Evolutionary conservation across 2,113 vertebrate species (phyloP).

Genomic region (Pterophyllum scalare): DNA sequence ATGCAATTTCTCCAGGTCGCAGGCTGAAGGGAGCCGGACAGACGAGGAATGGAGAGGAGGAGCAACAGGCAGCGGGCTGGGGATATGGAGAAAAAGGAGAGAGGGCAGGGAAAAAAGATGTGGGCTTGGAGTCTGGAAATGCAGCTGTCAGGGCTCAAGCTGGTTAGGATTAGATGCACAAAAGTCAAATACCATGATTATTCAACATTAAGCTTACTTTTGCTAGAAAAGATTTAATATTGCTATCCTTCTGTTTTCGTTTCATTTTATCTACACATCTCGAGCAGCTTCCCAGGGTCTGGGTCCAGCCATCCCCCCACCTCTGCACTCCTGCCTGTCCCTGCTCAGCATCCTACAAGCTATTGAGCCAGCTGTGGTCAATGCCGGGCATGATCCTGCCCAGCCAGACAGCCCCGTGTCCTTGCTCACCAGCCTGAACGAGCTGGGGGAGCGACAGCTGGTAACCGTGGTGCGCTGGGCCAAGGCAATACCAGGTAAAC

Average conservation of each 20-base stretch:
- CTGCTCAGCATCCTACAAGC: conserved; percentile 86
- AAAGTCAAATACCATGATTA: not conserved
- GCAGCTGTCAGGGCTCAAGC: conserved; percentile 37
- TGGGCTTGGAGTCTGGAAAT: conserved; percentile 28
- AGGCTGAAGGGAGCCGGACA: conserved; percentile 69
- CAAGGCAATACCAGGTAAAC: conserved; percentile 94
- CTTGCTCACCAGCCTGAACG: conserved; percentile 92
- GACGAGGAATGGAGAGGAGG: conserved; percentile 57
- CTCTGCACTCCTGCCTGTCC: conserved; percentile 81
- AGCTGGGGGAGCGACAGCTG: conserved; percentile 93
- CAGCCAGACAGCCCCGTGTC: conserved; percentile 89
- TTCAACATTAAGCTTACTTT: not conserved
- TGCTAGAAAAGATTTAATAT: not conserved
- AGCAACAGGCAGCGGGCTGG: conserved; percentile 39
- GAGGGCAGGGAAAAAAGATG: conserved; percentile 31
- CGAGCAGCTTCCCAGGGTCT: conserved; percentile 65
- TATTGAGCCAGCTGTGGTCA: conserved; percentile 91
- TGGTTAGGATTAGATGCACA: conserved; percentile 11
- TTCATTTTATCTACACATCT: not conserved
- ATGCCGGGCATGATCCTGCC: conserved; percentile 91
- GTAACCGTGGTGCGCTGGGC: conserved; percentile 95
- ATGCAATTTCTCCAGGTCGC: conserved; percentile 62
- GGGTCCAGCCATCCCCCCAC: conserved; percentile 79
- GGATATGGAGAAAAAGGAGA: conserved; percentile 37
- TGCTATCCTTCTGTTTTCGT: not conserved